These are phyloP conservation scores for Sebastes jordani DNA, from an alignment of 2,797 vertebrate genomes.

Conservation along the genomic window DNA sequence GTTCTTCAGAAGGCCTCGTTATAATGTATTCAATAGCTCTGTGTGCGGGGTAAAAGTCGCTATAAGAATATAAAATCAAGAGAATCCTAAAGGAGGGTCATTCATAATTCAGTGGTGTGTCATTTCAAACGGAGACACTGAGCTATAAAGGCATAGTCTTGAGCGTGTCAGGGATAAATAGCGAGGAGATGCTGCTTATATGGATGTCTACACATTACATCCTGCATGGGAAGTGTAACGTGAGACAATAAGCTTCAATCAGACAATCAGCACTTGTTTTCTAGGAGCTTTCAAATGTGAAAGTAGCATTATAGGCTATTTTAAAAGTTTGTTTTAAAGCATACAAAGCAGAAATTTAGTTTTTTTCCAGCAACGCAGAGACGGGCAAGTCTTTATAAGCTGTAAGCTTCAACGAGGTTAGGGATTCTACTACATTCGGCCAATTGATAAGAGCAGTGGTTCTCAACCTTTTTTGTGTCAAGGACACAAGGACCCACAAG, in stretches of 20 bases:
- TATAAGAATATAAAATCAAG: conserved; percentile 38
- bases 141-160: not conserved
- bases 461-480: too few species aligned
- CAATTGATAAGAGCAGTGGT: too few species aligned
- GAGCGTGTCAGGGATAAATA: not conserved
- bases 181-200: not conserved
- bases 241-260: not conserved
- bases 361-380: not conserved
- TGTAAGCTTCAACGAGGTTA: not conserved
- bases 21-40: conserved; percentile 20
- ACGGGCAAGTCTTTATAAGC: not conserved
- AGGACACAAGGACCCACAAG: too few species aligned
- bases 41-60: not conserved
- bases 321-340: conserved; percentile 12
- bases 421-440: too few species aligned
- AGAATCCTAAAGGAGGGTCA: conserved; percentile 18
- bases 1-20: not conserved
- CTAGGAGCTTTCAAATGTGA: not conserved
- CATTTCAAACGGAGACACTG: conserved; percentile 18
- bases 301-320: not conserved
- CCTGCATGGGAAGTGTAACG: not conserved
- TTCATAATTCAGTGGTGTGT: conserved; percentile 53
- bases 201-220: not conserved
- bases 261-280: not conserved
- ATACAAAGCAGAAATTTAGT: not conserved